Conservation (phyloP, 92 coral and sea anemone genomes). For the Desmophyllum pertusum region DNA sequence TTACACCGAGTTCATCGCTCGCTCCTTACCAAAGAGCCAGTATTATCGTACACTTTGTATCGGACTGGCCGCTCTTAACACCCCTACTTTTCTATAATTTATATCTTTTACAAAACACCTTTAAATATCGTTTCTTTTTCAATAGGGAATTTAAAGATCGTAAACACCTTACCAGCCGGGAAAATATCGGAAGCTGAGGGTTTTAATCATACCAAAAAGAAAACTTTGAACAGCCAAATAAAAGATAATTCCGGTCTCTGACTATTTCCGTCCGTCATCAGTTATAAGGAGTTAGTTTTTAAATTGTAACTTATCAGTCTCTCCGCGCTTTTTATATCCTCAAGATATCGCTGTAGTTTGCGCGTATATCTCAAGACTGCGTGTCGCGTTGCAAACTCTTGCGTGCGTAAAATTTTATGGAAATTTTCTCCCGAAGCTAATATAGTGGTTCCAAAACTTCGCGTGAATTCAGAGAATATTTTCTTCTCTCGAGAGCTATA, state of each 20-base stretch:
- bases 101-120: neutral
- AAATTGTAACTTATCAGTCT: constrained; percentile 6
- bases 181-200: neutral
- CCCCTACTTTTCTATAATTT: constrained; percentile 10
- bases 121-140: constrained; percentile 26
- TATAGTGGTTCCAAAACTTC: constrained; percentile 25
- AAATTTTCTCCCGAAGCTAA: constrained; percentile 24
- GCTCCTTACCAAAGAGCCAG: neutral
- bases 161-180: neutral
- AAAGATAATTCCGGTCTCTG: constrained; percentile 2
- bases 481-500: constrained; percentile 11
- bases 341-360: constrained; percentile 22
- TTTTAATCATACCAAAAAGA: neutral
- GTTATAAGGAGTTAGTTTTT: neutral
- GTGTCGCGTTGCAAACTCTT: neutral
- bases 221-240: neutral
- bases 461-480: constrained; percentile 27
- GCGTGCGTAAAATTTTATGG: constrained; percentile 59
- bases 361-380: constrained; percentile 1
- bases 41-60: constrained; percentile 11
- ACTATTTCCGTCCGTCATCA: neutral
- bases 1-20: neutral
- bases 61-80: constrained; percentile 3
- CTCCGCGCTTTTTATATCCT: neutral
- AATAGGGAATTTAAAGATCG: constrained; percentile 18